Evolutionary conservation across 2,113 vertebrate genomes (phyloP).

Genomic region (Macheiramphus alcinus): DNA sequence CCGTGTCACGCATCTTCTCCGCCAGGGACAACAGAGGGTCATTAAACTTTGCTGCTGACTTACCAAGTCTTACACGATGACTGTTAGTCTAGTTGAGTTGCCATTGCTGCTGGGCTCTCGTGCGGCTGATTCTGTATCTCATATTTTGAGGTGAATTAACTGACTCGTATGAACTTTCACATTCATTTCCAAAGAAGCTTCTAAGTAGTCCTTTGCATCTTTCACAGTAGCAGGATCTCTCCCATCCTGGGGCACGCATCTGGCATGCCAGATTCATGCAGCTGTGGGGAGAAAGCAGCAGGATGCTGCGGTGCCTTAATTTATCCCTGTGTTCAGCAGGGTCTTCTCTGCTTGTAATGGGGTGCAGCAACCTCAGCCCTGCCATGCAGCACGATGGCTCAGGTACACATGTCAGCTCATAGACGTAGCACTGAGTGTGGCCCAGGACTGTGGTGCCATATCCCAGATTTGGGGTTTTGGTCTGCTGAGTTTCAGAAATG

Average conservation of each 20-base stretch:
- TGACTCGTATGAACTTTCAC: neutral
- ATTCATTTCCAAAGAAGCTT: neutral
- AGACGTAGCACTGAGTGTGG: neutral
- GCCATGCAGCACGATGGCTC: fast-evolving
- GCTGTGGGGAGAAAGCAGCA: neutral
- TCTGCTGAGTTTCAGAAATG: neutral
- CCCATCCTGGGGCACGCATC: fast-evolving
- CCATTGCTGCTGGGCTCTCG: neutral
- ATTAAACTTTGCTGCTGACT: neutral
- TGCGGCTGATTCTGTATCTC: fast-evolving
- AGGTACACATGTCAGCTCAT: fast-evolving
- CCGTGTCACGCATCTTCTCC: neutral
- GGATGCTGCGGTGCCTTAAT: neutral
- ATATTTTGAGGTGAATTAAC: neutral
- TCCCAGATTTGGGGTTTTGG: too few species aligned
- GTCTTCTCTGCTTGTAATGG: neutral
- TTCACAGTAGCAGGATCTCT: neutral
- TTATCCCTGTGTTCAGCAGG: neutral
- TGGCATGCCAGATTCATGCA: neutral
- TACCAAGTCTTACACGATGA: neutral
- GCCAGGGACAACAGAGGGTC: neutral
- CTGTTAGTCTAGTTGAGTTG: neutral
- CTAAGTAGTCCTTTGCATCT: neutral
- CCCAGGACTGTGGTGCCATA: neutral
- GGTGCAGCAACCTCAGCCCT: neutral